phyloP scores from a whole-genome alignment of 2,888 invertebrate species.

The Andrena bucephala region DNA sequence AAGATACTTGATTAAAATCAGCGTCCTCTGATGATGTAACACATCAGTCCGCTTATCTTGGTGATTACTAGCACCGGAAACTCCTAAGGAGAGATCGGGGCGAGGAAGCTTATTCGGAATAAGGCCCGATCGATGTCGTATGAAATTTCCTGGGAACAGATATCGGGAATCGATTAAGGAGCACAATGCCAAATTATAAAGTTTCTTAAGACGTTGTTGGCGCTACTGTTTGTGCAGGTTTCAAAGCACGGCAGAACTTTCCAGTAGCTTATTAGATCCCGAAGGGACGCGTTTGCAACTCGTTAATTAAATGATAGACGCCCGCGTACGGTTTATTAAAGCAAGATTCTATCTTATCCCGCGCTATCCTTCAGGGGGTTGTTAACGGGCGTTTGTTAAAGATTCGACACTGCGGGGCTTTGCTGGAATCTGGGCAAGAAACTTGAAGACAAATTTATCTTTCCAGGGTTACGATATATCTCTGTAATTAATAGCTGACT shows the following conservation, averaged over 20 bases:
- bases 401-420: too few species aligned
- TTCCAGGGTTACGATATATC: too few species aligned
- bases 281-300: constrained; percentile 21
- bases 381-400: constrained; percentile 6
- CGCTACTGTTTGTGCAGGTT: constrained; percentile 1
- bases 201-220: constrained; percentile 33
- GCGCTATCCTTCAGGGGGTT: neutral
- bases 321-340: constrained; percentile 16
- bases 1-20: constrained; percentile 44
- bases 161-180: constrained; percentile 14
- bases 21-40: neutral
- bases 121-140: constrained; percentile 4
- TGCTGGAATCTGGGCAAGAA: too few species aligned
- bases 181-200: constrained; percentile 44
- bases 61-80: neutral
- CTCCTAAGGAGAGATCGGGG: neutral
- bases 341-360: neutral
- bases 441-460: too few species aligned
- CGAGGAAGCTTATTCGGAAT: neutral
- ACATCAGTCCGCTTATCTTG: constrained; percentile 9
- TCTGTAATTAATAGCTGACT: too few species aligned
- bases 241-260: constrained; percentile 29
- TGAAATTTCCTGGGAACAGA: neutral
- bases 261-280: constrained; percentile 33
- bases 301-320: constrained; percentile 54